phyloP scores from a whole-genome alignment of 35 echinoderm and acorn worm species.

The Eucidaris tribuloides region DNA sequence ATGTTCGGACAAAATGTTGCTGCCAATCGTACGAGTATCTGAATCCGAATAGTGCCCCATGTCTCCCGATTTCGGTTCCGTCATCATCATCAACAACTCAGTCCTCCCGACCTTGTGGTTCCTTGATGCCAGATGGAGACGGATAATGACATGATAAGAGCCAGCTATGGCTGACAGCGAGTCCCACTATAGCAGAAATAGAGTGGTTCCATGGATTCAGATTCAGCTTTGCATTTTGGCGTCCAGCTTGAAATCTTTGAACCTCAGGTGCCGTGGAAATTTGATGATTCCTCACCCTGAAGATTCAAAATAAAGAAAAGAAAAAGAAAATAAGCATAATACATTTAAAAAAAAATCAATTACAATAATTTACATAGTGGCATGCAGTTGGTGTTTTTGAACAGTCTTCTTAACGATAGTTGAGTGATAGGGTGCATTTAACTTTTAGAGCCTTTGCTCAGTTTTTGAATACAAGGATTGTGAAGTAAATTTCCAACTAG shows the following conservation, averaged over 20 bases:
- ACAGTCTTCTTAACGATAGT: too few species aligned
- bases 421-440: too few species aligned
- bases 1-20: neutral
- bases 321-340: too few species aligned
- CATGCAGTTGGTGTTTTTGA: too few species aligned
- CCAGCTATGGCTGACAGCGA: conserved; percentile 30
- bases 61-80: neutral
- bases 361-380: too few species aligned
- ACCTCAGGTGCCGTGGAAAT: conserved; percentile 24
- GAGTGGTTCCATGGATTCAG: conserved; percentile 31
- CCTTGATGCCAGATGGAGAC: conserved; percentile 28
- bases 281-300: too few species aligned
- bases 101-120: neutral
- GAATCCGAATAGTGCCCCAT: conserved; percentile 18
- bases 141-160: conserved; percentile 27
- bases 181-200: conserved; percentile 18
- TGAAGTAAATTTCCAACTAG: too few species aligned
- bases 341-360: too few species aligned
- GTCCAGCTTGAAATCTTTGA: conserved; percentile 4
- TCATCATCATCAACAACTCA: neutral
- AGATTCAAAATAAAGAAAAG: too few species aligned
- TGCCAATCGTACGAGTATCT: neutral
- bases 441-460: too few species aligned
- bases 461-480: too few species aligned
- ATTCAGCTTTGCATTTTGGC: neutral